Evolutionary conservation across 2,113 vertebrate species (phyloP).

Genomic region (Sinosuthora webbiana): DNA sequence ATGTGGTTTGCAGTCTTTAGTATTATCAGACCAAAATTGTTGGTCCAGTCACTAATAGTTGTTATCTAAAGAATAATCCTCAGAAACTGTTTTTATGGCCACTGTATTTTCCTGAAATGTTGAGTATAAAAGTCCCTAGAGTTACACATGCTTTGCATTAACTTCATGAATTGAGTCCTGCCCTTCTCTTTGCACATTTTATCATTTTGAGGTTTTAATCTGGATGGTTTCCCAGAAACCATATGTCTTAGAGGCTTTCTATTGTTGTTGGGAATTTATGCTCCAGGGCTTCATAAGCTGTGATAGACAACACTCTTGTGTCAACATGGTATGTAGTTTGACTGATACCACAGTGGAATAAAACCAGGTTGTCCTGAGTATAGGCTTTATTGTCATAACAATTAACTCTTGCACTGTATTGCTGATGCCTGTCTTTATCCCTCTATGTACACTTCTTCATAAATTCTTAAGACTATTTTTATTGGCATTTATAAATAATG

Average conservation of each 20-base stretch:
- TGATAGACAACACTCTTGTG: not conserved
- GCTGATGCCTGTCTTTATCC: not conserved
- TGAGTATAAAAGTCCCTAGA: not conserved
- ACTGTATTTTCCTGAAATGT: conserved; percentile 9
- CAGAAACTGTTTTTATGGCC: not conserved
- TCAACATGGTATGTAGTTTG: not conserved
- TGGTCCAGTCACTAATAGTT: not conserved
- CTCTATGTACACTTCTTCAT: not conserved
- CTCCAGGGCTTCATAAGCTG: not conserved
- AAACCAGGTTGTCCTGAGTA: not conserved
- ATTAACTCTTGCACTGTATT: not conserved
- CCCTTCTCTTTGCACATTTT: conserved; percentile 36
- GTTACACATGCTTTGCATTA: conserved; percentile 36
- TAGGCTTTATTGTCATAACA: not conserved
- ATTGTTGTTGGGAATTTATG: not conserved
- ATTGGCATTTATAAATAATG: not conserved
- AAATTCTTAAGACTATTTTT: not conserved
- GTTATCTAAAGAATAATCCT: conserved; percentile 25
- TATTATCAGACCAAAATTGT: not conserved
- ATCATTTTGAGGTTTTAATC: conserved; percentile 31
- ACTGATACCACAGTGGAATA: not conserved
- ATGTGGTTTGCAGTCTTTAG: not conserved
- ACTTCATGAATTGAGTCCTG: not conserved
- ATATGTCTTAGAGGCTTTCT: conserved; percentile 28
- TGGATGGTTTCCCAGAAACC: conserved; percentile 43